phyloP scores from a whole-genome alignment of 1,140 invertebrate genomes.

The Archegozetes longisetosus region DNA sequence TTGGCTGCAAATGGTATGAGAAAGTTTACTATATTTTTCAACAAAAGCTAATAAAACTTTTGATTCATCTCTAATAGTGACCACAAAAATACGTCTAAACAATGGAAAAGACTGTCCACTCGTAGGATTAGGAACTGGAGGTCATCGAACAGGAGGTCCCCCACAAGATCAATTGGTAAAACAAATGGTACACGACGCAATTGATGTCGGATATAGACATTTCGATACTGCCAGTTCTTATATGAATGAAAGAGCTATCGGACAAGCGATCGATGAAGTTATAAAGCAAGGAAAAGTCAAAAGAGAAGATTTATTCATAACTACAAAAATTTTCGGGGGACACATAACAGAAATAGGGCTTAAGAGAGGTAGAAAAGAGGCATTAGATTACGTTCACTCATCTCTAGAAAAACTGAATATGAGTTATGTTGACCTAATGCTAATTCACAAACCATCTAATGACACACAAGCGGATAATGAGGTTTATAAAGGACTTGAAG shows the following conservation, averaged over 20 bases:
- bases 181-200: neutral
- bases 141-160: constrained; percentile 29
- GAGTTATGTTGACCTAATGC: constrained; percentile 18
- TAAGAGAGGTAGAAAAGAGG: constrained; percentile 43
- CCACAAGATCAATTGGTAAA: constrained; percentile 2
- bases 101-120: constrained; percentile 45
- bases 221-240: too few relatives aligned
- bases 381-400: constrained; percentile 42
- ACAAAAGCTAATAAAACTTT: too few relatives aligned
- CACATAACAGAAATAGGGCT: constrained; percentile 48
- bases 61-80: too few relatives aligned
- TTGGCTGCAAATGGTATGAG: too few relatives aligned
- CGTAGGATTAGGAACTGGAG: constrained; percentile 49
- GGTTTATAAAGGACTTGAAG: constrained; percentile 26
- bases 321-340: constrained; percentile 48
- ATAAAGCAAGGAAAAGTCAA: constrained; percentile 32
- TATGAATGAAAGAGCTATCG: constrained; percentile 6
- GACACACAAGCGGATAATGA: constrained; percentile 16
- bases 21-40: too few relatives aligned
- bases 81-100: too few relatives aligned
- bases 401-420: constrained; percentile 35
- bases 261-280: constrained; percentile 3
- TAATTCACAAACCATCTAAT: constrained; percentile 19
- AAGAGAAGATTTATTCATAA: constrained; percentile 65
- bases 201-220: too few relatives aligned